phyloP scores from a whole-genome alignment of 2,888 invertebrate genomes.

The Steinernema scapterisci region DNA sequence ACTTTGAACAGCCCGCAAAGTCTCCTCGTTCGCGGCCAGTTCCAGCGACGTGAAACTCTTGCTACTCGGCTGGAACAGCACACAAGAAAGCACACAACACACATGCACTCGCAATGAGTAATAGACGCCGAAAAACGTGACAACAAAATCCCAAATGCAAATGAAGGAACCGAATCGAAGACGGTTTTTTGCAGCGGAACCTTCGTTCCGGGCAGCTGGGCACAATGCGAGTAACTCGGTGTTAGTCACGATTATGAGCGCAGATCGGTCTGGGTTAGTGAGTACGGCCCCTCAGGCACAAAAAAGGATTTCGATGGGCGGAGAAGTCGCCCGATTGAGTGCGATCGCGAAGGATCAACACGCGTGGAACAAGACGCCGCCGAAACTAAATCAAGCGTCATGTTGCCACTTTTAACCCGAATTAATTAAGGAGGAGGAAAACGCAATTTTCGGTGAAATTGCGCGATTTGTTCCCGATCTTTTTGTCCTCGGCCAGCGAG shows the following conservation, averaged over 20 bases:
- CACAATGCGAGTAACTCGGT: slow-evolving; percentile 11
- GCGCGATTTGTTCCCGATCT: too few relatives aligned
- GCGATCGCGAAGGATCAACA: not conserved
- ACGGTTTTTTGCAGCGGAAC: not conserved
- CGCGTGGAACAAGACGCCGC: too few relatives aligned
- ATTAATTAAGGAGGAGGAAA: too few relatives aligned
- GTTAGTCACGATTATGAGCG: slow-evolving; percentile 18
- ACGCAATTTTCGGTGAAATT: too few relatives aligned
- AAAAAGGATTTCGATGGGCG: not conserved
- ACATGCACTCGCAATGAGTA: slow-evolving; percentile 1
- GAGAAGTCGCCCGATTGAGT: not conserved
- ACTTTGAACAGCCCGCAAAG: not conserved
- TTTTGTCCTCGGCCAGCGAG: too few relatives aligned
- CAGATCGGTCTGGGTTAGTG: slow-evolving; percentile 19
- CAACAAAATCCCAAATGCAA: slow-evolving; percentile 25
- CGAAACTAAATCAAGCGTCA: too few relatives aligned
- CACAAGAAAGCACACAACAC: not conserved
- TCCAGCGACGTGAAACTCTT: slow-evolving; percentile 20
- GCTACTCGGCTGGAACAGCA: not conserved
- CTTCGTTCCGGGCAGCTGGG: slow-evolving; percentile 8
- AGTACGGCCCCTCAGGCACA: not conserved
- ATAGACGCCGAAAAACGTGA: slow-evolving; percentile 7
- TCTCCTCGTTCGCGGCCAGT: not conserved
- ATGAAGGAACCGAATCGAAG: not conserved
- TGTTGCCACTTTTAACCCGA: too few relatives aligned